Evolutionary conservation across 2,113 vertebrate species (phyloP).

Genomic region (Malurus alboscapulatus): DNA sequence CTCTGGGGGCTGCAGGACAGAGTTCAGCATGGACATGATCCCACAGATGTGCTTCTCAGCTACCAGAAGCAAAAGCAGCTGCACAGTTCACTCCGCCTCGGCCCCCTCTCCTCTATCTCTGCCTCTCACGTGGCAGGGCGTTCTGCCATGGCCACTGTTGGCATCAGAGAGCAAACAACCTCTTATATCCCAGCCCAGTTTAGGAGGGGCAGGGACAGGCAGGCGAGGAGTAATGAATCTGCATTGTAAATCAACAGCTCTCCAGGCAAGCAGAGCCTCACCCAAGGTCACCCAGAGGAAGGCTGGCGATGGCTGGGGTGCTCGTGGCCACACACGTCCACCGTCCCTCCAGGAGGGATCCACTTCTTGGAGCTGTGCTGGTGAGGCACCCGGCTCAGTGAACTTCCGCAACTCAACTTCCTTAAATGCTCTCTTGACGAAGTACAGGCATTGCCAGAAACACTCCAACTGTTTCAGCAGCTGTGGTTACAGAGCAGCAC

Average conservation of each 20-base stretch:
- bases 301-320: not conserved
- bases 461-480: slow-evolving; percentile 11
- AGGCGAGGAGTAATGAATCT: slow-evolving; percentile 45
- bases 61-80: not conserved
- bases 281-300: not conserved
- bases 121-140: slow-evolving; percentile 65
- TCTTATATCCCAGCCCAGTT: slow-evolving; percentile 56
- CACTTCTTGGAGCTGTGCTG: not conserved
- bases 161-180: slow-evolving; percentile 44
- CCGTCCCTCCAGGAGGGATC: not conserved
- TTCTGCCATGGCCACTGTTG: slow-evolving; percentile 30
- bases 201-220: slow-evolving; percentile 17
- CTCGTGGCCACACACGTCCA: not conserved
- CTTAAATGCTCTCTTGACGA: slow-evolving; percentile 46
- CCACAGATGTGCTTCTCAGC: not conserved
- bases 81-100: not conserved
- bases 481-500: not conserved
- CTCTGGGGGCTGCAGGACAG: slow-evolving; percentile 75
- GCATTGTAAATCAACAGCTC: slow-evolving; percentile 75
- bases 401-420: slow-evolving; percentile 66
- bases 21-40: slow-evolving; percentile 83
- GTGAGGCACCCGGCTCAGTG: not conserved
- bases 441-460: slow-evolving; percentile 23
- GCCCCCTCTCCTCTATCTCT: slow-evolving; percentile 39
- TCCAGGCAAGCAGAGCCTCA: not conserved